phyloP scores from a whole-genome alignment of 2,888 invertebrate genomes.

The Caenorhabditis sp. region DNA sequence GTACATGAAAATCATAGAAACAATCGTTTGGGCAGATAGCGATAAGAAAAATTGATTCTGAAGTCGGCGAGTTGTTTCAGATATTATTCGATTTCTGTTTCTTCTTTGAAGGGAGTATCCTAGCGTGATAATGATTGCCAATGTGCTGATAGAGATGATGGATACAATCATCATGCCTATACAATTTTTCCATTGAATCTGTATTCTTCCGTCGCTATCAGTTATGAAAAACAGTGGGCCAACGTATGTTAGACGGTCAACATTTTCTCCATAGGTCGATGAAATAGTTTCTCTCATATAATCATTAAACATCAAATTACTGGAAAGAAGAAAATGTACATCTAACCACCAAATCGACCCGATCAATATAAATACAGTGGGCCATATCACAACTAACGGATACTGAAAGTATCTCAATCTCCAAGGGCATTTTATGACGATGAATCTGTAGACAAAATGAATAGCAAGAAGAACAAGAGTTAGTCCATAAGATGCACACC shows the following conservation, averaged over 20 bases:
- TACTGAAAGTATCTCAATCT: slow-evolving; percentile 11
- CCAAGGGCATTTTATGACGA: slow-evolving; percentile 12
- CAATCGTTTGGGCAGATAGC: slow-evolving; percentile 17
- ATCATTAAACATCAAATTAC: slow-evolving; percentile 11
- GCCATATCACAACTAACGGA: slow-evolving; percentile 10
- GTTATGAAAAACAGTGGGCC: too few relatives aligned
- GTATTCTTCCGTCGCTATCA: neutral
- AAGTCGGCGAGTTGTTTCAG: slow-evolving; percentile 11
- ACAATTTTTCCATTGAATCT: slow-evolving; percentile 30
- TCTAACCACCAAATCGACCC: slow-evolving; percentile 29
- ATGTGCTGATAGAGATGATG: slow-evolving; percentile 11
- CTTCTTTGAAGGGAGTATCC: slow-evolving; percentile 17
- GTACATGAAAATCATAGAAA: slow-evolving; percentile 32
- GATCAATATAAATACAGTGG: slow-evolving; percentile 12
- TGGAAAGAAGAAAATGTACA: slow-evolving; percentile 17
- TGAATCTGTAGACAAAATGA: slow-evolving; percentile 29
- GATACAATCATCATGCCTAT: slow-evolving; percentile 27
- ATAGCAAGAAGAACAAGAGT: slow-evolving; percentile 24
- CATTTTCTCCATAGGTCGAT: too few relatives aligned
- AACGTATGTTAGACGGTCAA: slow-evolving; percentile 15
- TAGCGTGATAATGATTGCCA: slow-evolving; percentile 22
- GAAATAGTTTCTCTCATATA: slow-evolving; percentile 25
- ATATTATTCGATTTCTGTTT: slow-evolving; percentile 11
- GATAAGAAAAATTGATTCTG: slow-evolving; percentile 25
- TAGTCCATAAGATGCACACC: slow-evolving; percentile 22